phyloP scores from a whole-genome alignment of 2,888 invertebrate species.

The Epistrophe eligans region DNA sequence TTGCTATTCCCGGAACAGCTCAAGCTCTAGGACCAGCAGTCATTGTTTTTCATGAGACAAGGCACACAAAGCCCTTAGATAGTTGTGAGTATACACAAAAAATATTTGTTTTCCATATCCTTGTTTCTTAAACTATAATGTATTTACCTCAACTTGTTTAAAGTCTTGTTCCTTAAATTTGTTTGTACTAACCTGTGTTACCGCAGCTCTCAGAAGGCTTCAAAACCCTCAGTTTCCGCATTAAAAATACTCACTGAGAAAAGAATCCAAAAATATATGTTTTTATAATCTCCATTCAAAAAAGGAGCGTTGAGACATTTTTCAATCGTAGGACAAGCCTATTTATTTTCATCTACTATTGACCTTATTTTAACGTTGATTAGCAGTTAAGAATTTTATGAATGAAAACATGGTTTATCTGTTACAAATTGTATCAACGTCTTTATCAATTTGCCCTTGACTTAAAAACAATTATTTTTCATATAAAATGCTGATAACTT shows the following conservation, averaged over 20 bases:
- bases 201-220: too few relatives aligned
- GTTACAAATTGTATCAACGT: not conserved
- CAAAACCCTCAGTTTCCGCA: too few relatives aligned
- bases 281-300: too few relatives aligned
- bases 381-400: not conserved
- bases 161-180: too few relatives aligned
- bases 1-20: constrained; percentile 80
- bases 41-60: constrained; percentile 92
- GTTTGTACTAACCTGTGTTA: too few relatives aligned
- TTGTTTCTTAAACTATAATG: not conserved
- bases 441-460: not conserved
- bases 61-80: constrained; percentile 88
- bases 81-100: constrained; percentile 83
- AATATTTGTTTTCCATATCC: not conserved
- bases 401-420: not conserved
- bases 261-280: too few relatives aligned
- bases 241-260: too few relatives aligned
- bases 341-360: too few relatives aligned
- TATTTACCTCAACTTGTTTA: not conserved
- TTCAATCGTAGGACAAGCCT: too few relatives aligned
- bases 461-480: not conserved
- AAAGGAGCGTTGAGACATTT: too few relatives aligned
- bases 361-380: too few relatives aligned
- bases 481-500: not conserved
- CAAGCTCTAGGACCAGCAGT: constrained; percentile 89